Base-by-base conservation (phyloP, 2,113 vertebrate species). In the Charina bottae region DNA sequence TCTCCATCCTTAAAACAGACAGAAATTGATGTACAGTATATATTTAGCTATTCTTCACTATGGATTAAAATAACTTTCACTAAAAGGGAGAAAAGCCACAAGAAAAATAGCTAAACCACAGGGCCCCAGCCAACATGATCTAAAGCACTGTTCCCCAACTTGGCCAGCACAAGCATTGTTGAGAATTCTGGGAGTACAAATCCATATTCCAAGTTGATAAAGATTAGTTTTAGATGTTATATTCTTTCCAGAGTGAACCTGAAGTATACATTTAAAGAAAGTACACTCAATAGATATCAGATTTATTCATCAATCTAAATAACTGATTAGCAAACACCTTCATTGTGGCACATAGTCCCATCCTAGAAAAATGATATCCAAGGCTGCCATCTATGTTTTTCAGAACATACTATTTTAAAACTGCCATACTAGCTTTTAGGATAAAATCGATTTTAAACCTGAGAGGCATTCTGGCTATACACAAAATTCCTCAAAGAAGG, bases 1-100 rank as follows among this genome's bases (percentile, higher is more conserved):
- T 99, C 98, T 85, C 99, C 99, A 95, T 98, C 99, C 99, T 99
- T 94, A 85, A 97, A 95, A 93, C 53, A 92, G n/a, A 84, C 91
- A 21, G 33, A 93, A 92, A 94, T 28, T 3, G 58, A 55, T 37
- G 93, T 91, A 12, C 37, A 6, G 93, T 91, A 12, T 53, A 6
- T 90, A 88, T 7, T 89, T 15, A 92, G 11, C 11, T 88, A 2
- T 59, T 64, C 13, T 55, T 15, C 59, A 53, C 26, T 60, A 5
- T 6, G 46, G 3, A 85, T 83, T 13, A 78, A 6, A n/a, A 24
- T 42, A 83, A 42, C 42, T 78, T 83, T 54, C 94, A 84, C 5
- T 83, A 21, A 28, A 0, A 68, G 12, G 42, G 2, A 42, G n/a
- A 13, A 7, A 24, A 21, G 28, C 59, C 85, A 2, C 6, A 72